Evolutionary conservation across 2,888 invertebrate genomes (phyloP), one percentile per base, ranked within the genome.

Genomic region (Agonopterix arenella): DNA sequence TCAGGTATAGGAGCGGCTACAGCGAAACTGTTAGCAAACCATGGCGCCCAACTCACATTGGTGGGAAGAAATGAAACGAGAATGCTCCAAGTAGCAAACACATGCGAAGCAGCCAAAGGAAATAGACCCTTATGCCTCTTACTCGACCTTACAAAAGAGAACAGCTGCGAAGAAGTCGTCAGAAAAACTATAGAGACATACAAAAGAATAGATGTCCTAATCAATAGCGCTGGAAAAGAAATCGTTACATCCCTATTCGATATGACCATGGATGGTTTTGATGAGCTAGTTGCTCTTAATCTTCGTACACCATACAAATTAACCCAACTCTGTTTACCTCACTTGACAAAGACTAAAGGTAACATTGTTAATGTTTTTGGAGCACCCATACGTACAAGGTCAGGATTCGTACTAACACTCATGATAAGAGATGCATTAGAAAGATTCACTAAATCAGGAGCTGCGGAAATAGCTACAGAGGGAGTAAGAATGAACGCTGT

Each of bases 341-440:
- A 96, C 76, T 80, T 98, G 36, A 86, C 94, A 1, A 90, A 92
- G 72, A 91, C 92, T 0, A 93, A 94, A 77, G 96, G 96, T 0
- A 94, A 91, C 56, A 92, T 97, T 56, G 96, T 98, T 0, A 98
- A 97, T 74, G 47, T 52, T 0, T 96, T 97, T 5, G 95, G 96
- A 66, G 94, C 97, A 65, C 97, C 96, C 10, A 53, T 90, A 76
- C 68, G 63, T 48, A 60, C 65, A 0, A 44, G 66, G n/a, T 70
- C 70, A 10, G 79, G 79, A 1, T 53, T 58, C 18, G 36, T 58
- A 8, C 48, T 50, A 0, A 48, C 44, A 36, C 41, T 47, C 0
- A 51, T 53, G 50, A 52, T 54, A 9, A 51, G 51, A 50, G 76
- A 76, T 40, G 81, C 80, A 0, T 42, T 81, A 48, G 76, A 79